phyloP scores from a whole-genome alignment of 2,797 vertebrate genomes.

The Sebastolobus altivelis region DNA sequence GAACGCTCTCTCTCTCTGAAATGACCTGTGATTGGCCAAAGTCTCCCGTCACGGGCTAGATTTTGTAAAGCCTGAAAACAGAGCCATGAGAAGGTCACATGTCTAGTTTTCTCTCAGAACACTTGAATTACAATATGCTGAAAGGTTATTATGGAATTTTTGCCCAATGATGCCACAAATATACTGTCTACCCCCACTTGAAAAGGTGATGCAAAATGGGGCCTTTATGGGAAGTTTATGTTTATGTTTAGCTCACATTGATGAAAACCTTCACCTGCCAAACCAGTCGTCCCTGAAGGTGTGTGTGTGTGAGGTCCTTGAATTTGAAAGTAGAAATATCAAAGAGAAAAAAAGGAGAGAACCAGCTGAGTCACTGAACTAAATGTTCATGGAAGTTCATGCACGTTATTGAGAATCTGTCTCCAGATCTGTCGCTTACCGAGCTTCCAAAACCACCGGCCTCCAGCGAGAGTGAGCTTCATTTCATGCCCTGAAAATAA shows the following conservation, averaged over 20 bases:
- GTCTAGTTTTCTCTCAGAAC: too few species aligned
- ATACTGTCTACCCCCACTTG: background rate
- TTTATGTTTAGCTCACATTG: background rate
- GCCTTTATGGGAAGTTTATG: too few species aligned
- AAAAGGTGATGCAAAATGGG: background rate
- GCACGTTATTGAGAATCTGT: conserved; percentile 9
- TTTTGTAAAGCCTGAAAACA: too few species aligned
- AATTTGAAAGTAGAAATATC: background rate
- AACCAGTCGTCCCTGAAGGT: background rate
- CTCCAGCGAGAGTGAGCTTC: background rate
- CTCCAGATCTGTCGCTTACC: background rate
- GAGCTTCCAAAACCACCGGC: background rate
- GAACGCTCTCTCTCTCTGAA: too few species aligned
- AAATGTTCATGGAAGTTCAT: conserved; percentile 4
- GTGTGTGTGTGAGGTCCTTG: background rate
- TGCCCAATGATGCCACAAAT: too few species aligned
- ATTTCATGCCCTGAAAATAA: conserved; percentile 34
- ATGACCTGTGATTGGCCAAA: too few species aligned
- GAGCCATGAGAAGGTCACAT: too few species aligned
- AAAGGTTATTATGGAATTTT: too few species aligned
- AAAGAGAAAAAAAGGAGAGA: background rate
- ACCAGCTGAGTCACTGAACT: background rate
- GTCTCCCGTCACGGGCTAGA: too few species aligned
- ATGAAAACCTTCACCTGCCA: background rate
- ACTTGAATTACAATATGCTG: too few species aligned